Conservation (phyloP, 2,113 vertebrate species). For the Onychostruthus taczanowskii region DNA sequence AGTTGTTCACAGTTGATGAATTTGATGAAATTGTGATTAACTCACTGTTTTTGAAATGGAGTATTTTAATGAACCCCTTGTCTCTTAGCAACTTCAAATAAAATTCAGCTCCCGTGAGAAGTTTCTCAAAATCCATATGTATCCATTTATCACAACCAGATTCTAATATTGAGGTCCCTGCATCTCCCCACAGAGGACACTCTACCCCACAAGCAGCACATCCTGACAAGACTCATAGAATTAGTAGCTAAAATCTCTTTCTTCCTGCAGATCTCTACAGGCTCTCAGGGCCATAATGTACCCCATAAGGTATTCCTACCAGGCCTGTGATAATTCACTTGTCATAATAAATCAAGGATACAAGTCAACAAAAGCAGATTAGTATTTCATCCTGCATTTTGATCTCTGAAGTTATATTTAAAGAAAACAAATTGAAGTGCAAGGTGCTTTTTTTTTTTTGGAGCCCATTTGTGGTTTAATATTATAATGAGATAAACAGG, state of each 20-base stretch:
- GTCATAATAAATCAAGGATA: background rate
- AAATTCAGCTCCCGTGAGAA: background rate
- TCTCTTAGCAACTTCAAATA: background rate
- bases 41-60: background rate
- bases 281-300: background rate
- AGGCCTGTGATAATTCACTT: conserved; percentile 18
- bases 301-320: background rate
- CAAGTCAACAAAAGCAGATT: conserved; percentile 19
- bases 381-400: conserved; percentile 26
- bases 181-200: background rate
- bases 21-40: background rate
- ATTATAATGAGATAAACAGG: background rate
- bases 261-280: background rate
- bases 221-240: background rate
- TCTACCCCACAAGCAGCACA: rapidly evolving
- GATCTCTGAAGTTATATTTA: background rate
- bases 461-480: background rate
- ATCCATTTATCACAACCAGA: background rate
- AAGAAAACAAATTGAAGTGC: conserved; percentile 6
- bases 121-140: background rate
- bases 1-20: background rate
- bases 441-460: background rate
- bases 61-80: background rate
- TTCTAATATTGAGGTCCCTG: background rate
- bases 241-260: background rate